These are phyloP conservation scores for Herminia tarsipennalis DNA, from an alignment of 2,888 invertebrate species.

Conservation along the genomic window DNA sequence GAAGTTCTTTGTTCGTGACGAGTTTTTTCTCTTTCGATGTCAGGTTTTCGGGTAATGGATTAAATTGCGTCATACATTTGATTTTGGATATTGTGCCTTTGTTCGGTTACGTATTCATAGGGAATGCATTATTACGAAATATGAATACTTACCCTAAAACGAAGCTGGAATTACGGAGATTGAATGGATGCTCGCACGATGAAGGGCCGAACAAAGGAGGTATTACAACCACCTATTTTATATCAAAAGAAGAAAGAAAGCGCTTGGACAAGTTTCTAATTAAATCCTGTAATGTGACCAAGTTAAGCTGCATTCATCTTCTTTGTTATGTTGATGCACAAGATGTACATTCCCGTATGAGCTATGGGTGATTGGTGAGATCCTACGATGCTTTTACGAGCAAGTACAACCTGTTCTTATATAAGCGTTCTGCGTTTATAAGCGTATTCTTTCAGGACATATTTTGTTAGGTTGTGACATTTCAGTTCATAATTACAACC, in stretches of 20 bases:
- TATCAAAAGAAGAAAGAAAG: background rate
- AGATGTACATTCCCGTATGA: too few species aligned
- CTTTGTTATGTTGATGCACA: too few species aligned
- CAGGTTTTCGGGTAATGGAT: conserved; percentile 39
- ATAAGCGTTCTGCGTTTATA: too few species aligned
- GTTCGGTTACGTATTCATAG: conserved; percentile 20
- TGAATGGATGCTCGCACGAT: background rate
- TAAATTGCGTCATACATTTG: conserved; percentile 36
- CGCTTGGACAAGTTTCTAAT: background rate
- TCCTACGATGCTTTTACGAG: too few species aligned
- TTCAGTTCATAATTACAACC: too few species aligned
- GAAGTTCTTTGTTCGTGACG: conserved; percentile 60
- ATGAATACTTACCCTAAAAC: conserved; percentile 11
- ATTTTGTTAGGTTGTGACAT: too few species aligned
- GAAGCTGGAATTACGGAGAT: conserved; percentile 8
- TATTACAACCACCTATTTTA: background rate
- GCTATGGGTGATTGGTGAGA: too few species aligned
- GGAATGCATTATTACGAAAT: conserved; percentile 13
- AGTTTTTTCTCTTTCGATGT: conserved; percentile 21
- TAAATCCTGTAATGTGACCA: background rate
- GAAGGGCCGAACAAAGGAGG: conserved; percentile 9
- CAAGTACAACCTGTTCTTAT: too few species aligned
- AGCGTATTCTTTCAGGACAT: too few species aligned
- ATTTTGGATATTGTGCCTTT: conserved; percentile 32
- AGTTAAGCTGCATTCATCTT: too few species aligned